Conservation (phyloP, 2,113 vertebrate species). For the Zosterops lateralis region DNA sequence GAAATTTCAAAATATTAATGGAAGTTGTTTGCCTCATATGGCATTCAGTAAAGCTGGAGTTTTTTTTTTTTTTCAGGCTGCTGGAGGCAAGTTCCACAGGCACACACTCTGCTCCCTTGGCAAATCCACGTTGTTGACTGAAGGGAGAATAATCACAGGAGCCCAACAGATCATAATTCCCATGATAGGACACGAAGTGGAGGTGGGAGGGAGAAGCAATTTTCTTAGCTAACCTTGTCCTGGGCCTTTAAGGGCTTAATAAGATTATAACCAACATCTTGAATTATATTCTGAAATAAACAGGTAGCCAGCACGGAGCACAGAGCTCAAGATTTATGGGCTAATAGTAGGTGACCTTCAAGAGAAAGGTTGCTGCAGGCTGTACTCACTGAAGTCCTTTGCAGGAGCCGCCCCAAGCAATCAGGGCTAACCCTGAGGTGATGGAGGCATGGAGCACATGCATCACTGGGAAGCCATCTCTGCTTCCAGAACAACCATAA, state of each 20-base stretch:
- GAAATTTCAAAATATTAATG: background rate
- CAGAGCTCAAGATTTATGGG: slow-evolving; percentile 44
- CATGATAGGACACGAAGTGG: background rate
- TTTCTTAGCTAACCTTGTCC: slow-evolving; percentile 57
- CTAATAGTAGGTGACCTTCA: slow-evolving; percentile 50
- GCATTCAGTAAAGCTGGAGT: background rate
- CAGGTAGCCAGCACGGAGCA: slow-evolving; percentile 26
- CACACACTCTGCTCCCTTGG: background rate
- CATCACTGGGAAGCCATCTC: slow-evolving; percentile 10
- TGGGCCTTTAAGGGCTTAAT: slow-evolving; percentile 5
- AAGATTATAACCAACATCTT: slow-evolving; percentile 54
- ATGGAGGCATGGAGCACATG: background rate
- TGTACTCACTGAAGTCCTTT: background rate
- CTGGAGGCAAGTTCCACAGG: background rate
- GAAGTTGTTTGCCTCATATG: background rate
- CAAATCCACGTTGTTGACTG: background rate
- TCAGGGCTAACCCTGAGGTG: background rate
- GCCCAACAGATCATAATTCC: slow-evolving; percentile 23
- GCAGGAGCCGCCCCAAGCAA: background rate
- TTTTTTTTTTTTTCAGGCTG: background rate
- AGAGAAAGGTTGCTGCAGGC: slow-evolving; percentile 22
- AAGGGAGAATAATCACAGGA: slow-evolving; percentile 10
- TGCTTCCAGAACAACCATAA: background rate
- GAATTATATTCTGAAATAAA: slow-evolving; percentile 64
- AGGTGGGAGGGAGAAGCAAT: slow-evolving; percentile 35